Percentiles rank a stretch among this genome's conserved stretches.
These are phyloP conservation scores for Phataginus tricuspis DNA, from an alignment of 2,797 vertebrate genomes.

Conservation along the genomic window DNA sequence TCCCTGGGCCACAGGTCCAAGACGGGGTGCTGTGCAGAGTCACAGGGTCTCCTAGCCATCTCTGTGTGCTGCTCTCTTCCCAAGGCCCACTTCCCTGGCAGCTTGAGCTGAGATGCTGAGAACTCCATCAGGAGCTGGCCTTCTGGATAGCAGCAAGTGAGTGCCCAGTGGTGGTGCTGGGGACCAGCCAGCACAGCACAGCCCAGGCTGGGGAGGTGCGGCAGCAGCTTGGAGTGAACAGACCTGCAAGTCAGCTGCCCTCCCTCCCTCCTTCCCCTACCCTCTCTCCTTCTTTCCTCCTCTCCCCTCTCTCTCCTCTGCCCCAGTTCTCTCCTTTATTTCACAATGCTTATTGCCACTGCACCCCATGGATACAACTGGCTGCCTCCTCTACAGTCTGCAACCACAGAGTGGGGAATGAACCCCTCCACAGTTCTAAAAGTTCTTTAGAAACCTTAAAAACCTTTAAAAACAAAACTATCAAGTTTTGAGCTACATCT, in stretches of 20 bases:
- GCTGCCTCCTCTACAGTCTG: neutral
- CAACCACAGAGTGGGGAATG: neutral
- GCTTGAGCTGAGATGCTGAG: neutral
- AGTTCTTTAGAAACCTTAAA: neutral
- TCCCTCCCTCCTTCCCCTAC: neutral
- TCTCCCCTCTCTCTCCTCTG: neutral
- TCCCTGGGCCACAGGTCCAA: fast-evolving
- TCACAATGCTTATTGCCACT: neutral
- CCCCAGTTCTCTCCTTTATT: neutral
- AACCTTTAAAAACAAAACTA: neutral
- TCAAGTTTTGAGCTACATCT: neutral
- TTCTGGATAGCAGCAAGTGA: neutral
- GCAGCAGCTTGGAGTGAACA: neutral
- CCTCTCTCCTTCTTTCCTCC: neutral
- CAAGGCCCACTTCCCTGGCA: neutral
- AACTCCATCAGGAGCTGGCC: neutral
- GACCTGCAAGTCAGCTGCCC: too few species aligned
- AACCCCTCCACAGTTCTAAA: neutral
- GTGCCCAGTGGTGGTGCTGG: fast-evolving
- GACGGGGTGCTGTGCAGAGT: fast-evolving
- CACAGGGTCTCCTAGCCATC: neutral
- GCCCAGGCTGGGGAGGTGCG: fast-evolving
- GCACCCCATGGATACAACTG: fast-evolving
- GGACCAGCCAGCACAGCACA: neutral
- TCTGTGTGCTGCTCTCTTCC: neutral